These are phyloP conservation scores for Sycophaga agraensis DNA, from an alignment of 1,140 invertebrate genomes.

Conservation along the genomic window DNA sequence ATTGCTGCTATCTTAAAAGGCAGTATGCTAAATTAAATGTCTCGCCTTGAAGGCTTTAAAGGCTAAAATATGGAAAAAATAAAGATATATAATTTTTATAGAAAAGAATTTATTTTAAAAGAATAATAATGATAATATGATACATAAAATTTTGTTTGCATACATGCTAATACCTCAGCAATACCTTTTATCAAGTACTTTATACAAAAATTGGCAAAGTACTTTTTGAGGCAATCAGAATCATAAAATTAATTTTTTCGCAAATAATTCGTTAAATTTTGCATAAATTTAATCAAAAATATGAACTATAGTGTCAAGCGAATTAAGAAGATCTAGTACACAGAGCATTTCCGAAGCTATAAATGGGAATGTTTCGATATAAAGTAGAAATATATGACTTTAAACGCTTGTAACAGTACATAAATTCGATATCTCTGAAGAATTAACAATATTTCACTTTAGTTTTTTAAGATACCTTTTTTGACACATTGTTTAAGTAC, in stretches of 20 bases:
- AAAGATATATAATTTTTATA: constrained; percentile 15
- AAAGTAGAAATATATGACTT: constrained; percentile 31
- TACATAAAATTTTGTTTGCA: constrained; percentile 15
- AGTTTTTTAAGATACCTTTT: constrained; percentile 25
- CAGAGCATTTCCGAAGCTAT: constrained; percentile 22
- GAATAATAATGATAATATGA: constrained; percentile 28
- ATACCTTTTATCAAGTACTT: constrained; percentile 15
- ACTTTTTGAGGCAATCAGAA: constrained; percentile 18
- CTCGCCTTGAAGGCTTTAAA: too few species aligned
- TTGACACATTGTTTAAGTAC: constrained; percentile 29
- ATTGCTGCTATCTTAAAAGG: constrained; percentile 22
- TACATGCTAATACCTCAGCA: constrained; percentile 23
- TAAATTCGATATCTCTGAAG: constrained; percentile 29
- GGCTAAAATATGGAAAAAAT: constrained; percentile 10
- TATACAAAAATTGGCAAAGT: constrained; percentile 8
- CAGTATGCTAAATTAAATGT: constrained; percentile 23
- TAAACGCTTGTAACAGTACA: constrained; percentile 30
- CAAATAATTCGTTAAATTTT: constrained; percentile 3
- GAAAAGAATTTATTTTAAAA: constrained; percentile 28
- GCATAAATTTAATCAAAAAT: not conserved
- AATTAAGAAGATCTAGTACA: constrained; percentile 13
- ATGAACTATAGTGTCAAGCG: constrained; percentile 14
- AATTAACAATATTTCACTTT: constrained; percentile 25
- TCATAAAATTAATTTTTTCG: not conserved
- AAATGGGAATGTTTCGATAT: constrained; percentile 29